A percentile compares a stretch with the other conserved stretches of the same genome.
Evolutionary conservation across 2,113 vertebrate species (phyloP).

Genomic region (Corydoras sp.): DNA sequence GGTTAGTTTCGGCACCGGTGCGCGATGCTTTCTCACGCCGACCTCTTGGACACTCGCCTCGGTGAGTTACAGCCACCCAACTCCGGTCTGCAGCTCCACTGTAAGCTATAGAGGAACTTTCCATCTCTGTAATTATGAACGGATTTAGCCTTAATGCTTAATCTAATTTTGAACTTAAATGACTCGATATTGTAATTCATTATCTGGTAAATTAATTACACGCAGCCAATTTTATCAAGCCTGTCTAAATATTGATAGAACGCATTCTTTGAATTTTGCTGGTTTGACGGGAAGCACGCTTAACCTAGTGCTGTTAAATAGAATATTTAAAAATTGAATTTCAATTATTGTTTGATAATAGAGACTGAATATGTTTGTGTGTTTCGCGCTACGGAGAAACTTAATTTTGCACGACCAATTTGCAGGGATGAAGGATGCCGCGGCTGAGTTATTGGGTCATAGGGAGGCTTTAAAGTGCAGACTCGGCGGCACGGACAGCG

Average conservation of each 20-base stretch:
- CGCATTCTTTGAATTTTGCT: slow-evolving; percentile 1
- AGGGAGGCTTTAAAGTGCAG: slow-evolving; percentile 94
- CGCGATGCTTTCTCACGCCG: slow-evolving; percentile 97
- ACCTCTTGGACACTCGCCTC: slow-evolving; percentile 98
- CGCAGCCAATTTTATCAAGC: slow-evolving; percentile 21
- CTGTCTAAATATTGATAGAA: slow-evolving; percentile 36
- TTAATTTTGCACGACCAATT: slow-evolving; percentile 38
- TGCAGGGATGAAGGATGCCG: slow-evolving; percentile 96
- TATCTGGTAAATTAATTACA: slow-evolving; percentile 29
- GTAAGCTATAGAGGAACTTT: slow-evolving; percentile 68
- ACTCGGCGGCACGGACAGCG: slow-evolving; percentile 80
- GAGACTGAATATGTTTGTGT: not conserved
- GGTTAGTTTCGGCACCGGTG: slow-evolving; percentile 92
- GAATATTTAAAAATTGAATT: too few species aligned
- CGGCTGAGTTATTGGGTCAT: slow-evolving; percentile 89
- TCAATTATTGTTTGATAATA: too few species aligned
- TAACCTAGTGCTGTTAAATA: too few species aligned
- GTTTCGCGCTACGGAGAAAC: slow-evolving; percentile 16
- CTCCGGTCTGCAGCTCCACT: slow-evolving; percentile 74
- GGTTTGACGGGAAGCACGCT: not conserved
- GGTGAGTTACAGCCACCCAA: slow-evolving; percentile 85
- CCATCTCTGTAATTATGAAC: slow-evolving; percentile 54
- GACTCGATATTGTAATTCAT: slow-evolving; percentile 33
- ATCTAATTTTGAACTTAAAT: slow-evolving; percentile 64
- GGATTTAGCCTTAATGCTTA: slow-evolving; percentile 71